Base-by-base conservation (phyloP, 2,888 invertebrate genomes). In the Leuctra nigra region DNA sequence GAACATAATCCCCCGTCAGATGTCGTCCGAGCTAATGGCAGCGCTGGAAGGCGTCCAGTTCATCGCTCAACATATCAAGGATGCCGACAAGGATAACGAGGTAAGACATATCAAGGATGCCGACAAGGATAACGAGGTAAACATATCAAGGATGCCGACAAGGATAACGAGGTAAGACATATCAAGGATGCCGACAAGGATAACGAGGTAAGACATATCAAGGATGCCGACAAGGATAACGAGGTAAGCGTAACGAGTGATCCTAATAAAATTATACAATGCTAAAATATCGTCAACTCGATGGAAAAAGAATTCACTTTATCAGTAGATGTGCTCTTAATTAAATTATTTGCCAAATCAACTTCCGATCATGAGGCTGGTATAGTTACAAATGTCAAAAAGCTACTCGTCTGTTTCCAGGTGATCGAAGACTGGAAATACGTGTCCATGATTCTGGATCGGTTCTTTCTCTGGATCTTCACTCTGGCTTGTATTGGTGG, bases 361-460 rank as follows among this genome's bases (percentile, higher is more conserved):
- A n/a, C n/a, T n/a, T n/a, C n/a, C n/a, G n/a, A n/a, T n/a, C n/a
- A n/a, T n/a, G n/a, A n/a, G n/a, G n/a, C n/a, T n/a, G n/a, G n/a
- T n/a, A n/a, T n/a, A n/a, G n/a, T n/a, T n/a, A n/a, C n/a, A n/a
- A n/a, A n/a, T n/a, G n/a, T n/a, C n/a, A n/a, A n/a, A n/a, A n/a
- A n/a, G n/a, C n/a, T n/a, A n/a, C n/a, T n/a, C n/a, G n/a, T n/a
- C n/a, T n/a, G n/a, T n/a, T n/a, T n/a, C n/a, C n/a, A 92, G 92
- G 86, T 92, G 33, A 84, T 91, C 13, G 94, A 96, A 77, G 97
- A 98, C 71, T 98, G 97, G 97, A 97, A 97, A 74, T 98, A 92
- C 72, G 93, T 97, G 64, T 96, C 96, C 0, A 95, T 96, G 93
- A 95, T 97, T 0, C 73, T 97, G 68, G 97, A 98, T 71, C 82